phyloP scores from a whole-genome alignment of 2,113 vertebrate species.

The Catharus fuscescens region DNA sequence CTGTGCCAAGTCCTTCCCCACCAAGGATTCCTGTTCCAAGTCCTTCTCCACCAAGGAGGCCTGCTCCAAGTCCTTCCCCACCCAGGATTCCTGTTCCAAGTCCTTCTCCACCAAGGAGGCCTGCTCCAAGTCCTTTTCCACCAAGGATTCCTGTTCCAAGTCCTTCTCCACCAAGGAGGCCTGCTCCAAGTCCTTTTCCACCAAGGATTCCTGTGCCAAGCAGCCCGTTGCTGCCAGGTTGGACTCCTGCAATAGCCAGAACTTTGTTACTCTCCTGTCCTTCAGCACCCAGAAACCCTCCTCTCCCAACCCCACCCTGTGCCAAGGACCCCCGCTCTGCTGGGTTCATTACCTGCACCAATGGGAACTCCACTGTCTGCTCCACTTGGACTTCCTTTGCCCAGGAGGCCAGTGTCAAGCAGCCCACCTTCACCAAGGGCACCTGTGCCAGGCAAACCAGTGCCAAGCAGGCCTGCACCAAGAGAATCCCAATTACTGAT shows the following conservation, averaged over 20 bases:
- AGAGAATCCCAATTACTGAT: neutral
- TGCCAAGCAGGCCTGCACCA: conserved; percentile 1
- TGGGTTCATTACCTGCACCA: neutral
- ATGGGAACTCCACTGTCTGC: neutral
- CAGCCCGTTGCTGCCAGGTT: neutral
- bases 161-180: neutral
- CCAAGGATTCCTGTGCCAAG: neutral
- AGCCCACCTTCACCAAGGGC: neutral
- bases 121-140: neutral
- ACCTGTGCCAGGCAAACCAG: neutral
- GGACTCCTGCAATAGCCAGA: conserved; percentile 18
- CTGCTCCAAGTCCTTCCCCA: neutral
- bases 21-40: neutral
- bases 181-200: neutral
- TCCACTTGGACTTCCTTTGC: neutral
- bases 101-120: neutral
- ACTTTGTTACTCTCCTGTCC: neutral
- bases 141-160: neutral
- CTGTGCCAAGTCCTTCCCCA: neutral
- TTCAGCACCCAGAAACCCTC: neutral
- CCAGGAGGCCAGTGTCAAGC: neutral
- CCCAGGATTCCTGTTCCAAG: neutral
- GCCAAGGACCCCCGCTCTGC: neutral
- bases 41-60: rapidly evolving
- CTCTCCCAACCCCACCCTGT: neutral